phyloP scores from a whole-genome alignment of 2,797 vertebrate species.

The Phataginus tetradactyla region DNA sequence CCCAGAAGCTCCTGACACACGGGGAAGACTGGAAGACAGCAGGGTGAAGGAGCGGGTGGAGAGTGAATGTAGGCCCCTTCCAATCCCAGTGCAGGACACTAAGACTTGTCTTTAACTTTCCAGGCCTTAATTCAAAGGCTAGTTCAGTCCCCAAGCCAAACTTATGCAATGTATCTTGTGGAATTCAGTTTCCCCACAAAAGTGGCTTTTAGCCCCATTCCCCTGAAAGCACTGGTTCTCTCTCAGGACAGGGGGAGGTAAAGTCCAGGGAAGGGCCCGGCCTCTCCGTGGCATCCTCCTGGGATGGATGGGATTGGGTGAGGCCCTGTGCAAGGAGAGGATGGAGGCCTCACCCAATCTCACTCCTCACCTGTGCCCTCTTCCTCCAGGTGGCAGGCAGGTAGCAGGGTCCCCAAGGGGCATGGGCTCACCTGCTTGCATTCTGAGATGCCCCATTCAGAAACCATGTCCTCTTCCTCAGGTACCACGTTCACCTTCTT shows the following conservation, averaged over 20 bases:
- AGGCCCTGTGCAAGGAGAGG: background rate
- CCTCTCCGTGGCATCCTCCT: rapidly evolving
- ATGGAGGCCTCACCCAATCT: rapidly evolving
- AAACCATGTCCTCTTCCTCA: background rate
- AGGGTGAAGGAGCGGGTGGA: too few species aligned
- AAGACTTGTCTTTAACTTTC: conserved; percentile 59
- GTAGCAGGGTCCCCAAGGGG: background rate
- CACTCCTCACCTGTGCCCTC: too few species aligned
- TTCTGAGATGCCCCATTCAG: background rate
- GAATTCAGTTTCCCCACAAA: background rate
- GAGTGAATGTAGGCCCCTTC: background rate
- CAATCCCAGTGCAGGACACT: background rate
- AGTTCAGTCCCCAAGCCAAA: background rate
- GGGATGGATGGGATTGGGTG: rapidly evolving
- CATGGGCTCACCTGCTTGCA: background rate
- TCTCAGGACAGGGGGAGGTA: background rate
- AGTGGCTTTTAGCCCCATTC: background rate
- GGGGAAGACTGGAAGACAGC: rapidly evolving
- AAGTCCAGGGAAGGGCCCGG: rapidly evolving
- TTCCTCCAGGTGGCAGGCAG: background rate
- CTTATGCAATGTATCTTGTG: background rate
- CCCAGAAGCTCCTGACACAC: background rate
- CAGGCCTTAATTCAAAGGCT: background rate
- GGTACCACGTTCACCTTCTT: background rate
- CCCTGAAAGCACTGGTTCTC: background rate